Conservation (phyloP, 2,113 vertebrate genomes). For the Myiagra hebetior region DNA sequence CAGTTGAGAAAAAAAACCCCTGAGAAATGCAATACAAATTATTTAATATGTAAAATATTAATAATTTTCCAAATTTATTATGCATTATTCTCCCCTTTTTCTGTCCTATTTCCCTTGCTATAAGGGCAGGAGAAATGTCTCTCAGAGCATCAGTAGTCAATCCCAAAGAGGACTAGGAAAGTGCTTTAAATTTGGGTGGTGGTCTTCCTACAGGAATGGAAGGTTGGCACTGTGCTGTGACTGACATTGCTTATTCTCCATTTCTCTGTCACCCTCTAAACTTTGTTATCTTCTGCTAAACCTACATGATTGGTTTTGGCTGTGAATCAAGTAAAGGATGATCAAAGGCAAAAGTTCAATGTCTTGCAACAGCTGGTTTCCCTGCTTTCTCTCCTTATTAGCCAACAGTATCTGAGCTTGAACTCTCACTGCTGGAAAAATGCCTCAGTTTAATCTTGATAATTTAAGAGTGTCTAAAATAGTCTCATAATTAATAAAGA, state of each 20-base stretch:
- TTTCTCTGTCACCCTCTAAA: slow-evolving; percentile 16
- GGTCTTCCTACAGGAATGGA: not conserved
- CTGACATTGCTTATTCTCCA: not conserved
- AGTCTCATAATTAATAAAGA: not conserved
- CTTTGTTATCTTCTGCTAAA: not conserved
- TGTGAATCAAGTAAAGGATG: not conserved
- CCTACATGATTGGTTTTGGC: not conserved
- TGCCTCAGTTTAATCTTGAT: slow-evolving; percentile 1
- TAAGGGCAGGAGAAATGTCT: not conserved
- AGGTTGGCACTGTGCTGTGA: not conserved
- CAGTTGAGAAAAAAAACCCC: not conserved
- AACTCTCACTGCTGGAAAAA: slow-evolving; percentile 20
- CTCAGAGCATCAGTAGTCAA: not conserved
- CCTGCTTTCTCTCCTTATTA: slow-evolving; percentile 49
- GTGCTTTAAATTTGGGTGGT: not conserved
- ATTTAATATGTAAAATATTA: not conserved
- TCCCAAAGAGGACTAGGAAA: not conserved
- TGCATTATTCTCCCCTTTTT: not conserved
- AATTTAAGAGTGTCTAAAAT: slow-evolving; percentile 16
- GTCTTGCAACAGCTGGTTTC: slow-evolving; percentile 51
- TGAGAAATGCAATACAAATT: not conserved
- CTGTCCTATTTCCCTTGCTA: not conserved
- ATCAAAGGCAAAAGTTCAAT: slow-evolving; percentile 45
- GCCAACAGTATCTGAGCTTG: not conserved
- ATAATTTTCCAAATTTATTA: not conserved